These are phyloP conservation scores for Rhinogobius similis DNA, from an alignment of 2,113 vertebrate genomes.

Conservation along the genomic window DNA sequence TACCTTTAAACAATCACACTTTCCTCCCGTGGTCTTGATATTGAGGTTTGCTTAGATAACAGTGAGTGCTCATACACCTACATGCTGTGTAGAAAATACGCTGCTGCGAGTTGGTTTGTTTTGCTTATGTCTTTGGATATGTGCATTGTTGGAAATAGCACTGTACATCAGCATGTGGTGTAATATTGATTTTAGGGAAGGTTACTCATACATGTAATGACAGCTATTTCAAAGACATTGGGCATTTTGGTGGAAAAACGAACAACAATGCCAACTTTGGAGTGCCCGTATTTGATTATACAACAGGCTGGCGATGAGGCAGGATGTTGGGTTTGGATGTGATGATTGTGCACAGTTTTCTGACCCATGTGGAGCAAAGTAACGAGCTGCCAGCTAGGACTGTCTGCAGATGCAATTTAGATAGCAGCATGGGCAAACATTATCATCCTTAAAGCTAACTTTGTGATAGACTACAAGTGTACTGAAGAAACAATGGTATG, in stretches of 20 bases:
- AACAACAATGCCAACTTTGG: not conserved
- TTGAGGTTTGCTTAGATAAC: constrained; percentile 37
- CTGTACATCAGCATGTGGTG: constrained; percentile 24
- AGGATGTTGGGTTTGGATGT: not conserved
- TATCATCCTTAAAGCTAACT: constrained; percentile 23
- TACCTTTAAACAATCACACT: constrained; percentile 31
- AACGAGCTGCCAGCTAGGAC: not conserved
- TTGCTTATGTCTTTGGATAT: constrained; percentile 9
- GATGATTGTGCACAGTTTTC: not conserved
- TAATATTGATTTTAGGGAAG: constrained; percentile 21
- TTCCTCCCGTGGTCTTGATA: constrained; percentile 36
- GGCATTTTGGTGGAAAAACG: constrained; percentile 13
- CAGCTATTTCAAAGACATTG: constrained; percentile 13
- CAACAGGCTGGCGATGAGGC: not conserved
- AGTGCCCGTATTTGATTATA: constrained; percentile 1
- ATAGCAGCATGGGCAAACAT: constrained; percentile 19
- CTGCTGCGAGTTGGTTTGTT: constrained; percentile 17
- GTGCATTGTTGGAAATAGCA: constrained; percentile 19
- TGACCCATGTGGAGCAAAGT: constrained; percentile 5
- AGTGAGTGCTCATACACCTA: constrained; percentile 38
- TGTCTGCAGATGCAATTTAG: constrained; percentile 27
- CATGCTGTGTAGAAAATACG: constrained; percentile 18
- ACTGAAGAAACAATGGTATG: constrained; percentile 13
- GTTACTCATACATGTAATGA: constrained; percentile 17
- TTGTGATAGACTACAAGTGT: not conserved